Evolutionary conservation across 2,113 vertebrate genomes (phyloP).

Genomic region (Pungitius pungitius): DNA sequence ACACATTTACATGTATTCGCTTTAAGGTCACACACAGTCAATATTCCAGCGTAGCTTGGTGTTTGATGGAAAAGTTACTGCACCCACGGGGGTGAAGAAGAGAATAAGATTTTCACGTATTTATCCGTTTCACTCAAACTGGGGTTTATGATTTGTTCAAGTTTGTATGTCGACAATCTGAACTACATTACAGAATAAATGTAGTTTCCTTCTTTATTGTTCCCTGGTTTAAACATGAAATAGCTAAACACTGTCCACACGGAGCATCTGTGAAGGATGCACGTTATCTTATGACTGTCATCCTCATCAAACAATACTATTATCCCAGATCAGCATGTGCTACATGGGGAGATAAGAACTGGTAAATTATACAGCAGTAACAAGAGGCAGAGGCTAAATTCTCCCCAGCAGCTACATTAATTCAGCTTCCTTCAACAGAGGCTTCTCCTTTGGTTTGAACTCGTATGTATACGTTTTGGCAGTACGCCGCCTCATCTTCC

Average conservation of each 20-base stretch:
- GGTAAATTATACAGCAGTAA: conserved; percentile 65
- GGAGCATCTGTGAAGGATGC: conserved; percentile 33
- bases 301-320: conserved; percentile 66
- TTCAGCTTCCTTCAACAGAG: conserved; percentile 49
- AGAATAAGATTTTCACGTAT: conserved; percentile 8
- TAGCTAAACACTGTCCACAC: conserved; percentile 7
- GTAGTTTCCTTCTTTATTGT: not conserved
- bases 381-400: conserved; percentile 49
- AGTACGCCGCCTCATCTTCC: conserved; percentile 58
- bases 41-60: conserved; percentile 8
- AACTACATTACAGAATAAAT: conserved; percentile 1
- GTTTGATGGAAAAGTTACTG: conserved; percentile 28
- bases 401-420: conserved; percentile 57
- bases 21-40: conserved; percentile 33
- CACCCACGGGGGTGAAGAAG: not conserved
- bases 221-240: not conserved
- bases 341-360: conserved; percentile 60
- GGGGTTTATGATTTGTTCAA: conserved; percentile 16
- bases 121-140: conserved; percentile 5
- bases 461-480: conserved; percentile 40
- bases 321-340: conserved; percentile 57
- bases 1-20: conserved; percentile 30
- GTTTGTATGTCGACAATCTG: conserved; percentile 3
- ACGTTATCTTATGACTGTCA: conserved; percentile 48
- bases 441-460: conserved; percentile 59